Evolutionary conservation across 2,888 invertebrate genomes (phyloP).

Genomic region (Acleris cristana): DNA sequence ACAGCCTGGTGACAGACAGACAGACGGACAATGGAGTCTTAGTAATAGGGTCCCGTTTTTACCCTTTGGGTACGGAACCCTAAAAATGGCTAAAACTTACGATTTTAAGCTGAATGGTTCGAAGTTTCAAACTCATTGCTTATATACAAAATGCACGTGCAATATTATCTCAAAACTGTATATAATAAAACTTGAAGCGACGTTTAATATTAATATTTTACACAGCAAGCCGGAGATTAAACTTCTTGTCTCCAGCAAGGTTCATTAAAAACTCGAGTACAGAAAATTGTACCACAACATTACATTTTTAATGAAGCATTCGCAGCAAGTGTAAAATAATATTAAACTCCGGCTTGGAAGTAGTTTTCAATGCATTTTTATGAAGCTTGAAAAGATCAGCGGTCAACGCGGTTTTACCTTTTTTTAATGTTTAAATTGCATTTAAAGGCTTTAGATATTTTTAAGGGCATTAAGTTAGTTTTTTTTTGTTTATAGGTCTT

Average conservation of each 20-base stretch:
- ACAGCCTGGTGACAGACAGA: too few species aligned
- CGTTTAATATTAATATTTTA: constrained; percentile 17
- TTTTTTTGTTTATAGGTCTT: too few species aligned
- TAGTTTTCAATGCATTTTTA: constrained; percentile 30
- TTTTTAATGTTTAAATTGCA: background rate
- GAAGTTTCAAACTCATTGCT: too few species aligned
- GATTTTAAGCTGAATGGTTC: too few species aligned
- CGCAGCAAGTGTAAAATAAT: constrained; percentile 13
- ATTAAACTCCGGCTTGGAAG: constrained; percentile 14
- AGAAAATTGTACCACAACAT: constrained; percentile 46
- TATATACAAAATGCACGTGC: background rate
- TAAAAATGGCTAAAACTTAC: too few species aligned
- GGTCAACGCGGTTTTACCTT: background rate
- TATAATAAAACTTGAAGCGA: constrained; percentile 7
- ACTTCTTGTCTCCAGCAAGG: constrained; percentile 43
- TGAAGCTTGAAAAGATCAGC: background rate
- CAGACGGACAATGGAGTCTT: too few species aligned
- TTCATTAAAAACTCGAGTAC: constrained; percentile 48
- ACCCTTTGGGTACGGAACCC: too few species aligned
- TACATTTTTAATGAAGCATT: constrained; percentile 50
- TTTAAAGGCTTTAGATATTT: too few species aligned
- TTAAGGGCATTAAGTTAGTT: too few species aligned
- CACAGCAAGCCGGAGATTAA: constrained; percentile 39
- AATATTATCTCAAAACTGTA: background rate
- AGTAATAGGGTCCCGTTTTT: too few species aligned